Evolutionary conservation across 2,797 vertebrate species (phyloP).

Genomic region (Epinephelus awoara): DNA sequence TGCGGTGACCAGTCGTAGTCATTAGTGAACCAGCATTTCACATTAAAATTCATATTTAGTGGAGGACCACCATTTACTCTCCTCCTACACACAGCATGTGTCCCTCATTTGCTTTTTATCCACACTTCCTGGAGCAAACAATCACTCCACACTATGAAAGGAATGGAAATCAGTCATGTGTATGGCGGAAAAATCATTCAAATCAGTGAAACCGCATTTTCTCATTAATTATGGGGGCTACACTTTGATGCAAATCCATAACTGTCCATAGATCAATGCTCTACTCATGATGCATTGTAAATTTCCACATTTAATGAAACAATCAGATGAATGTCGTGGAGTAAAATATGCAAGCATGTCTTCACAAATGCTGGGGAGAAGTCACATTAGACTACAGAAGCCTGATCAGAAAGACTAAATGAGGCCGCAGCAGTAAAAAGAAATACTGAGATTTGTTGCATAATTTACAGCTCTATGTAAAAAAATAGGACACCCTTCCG

Average conservation of each 20-base stretch:
- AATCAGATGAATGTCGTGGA: neutral
- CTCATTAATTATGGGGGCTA: constrained; percentile 30
- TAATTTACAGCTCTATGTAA: neutral
- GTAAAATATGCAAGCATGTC: neutral
- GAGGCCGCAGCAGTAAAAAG: neutral
- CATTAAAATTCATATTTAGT: neutral
- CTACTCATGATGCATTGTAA: neutral
- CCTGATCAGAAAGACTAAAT: neutral
- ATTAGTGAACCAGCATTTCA: constrained; percentile 8
- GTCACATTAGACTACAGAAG: neutral
- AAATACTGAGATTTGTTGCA: neutral
- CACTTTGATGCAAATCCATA: constrained; percentile 27
- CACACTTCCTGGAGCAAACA: constrained; percentile 22
- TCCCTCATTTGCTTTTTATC: constrained; percentile 22
- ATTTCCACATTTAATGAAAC: constrained; percentile 10
- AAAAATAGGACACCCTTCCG: neutral
- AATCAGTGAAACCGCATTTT: constrained; percentile 16
- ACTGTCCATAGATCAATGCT: neutral
- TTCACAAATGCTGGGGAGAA: neutral
- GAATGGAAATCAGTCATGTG: constrained; percentile 44
- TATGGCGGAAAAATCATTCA: constrained; percentile 34
- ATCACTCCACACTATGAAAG: constrained; percentile 4
- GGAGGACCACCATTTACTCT: neutral
- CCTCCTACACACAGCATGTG: neutral
- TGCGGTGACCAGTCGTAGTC: neutral